Percentiles rank a stretch among this genome's conserved stretches.
phyloP scores from a whole-genome alignment of 2,888 invertebrate species.

The Tenthredo amoena region DNA sequence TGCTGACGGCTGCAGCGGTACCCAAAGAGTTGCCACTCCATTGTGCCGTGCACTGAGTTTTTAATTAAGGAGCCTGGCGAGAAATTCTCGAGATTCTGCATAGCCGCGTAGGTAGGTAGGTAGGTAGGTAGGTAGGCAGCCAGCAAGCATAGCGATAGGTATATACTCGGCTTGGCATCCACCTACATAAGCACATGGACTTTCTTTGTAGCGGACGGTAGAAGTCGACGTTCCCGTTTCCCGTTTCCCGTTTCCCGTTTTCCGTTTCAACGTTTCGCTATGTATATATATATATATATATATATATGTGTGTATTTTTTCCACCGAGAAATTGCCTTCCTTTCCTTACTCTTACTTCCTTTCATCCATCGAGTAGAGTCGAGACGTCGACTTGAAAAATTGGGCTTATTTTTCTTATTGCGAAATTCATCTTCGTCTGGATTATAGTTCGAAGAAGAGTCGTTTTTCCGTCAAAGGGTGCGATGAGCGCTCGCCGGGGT shows the following conservation, averaged over 20 bases:
- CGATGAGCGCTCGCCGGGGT: no score
- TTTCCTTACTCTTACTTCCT: conserved; percentile 42
- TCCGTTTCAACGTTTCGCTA: not conserved
- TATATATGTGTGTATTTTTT: not conserved
- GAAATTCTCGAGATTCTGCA: conserved; percentile 70
- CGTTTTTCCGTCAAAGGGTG: not conserved
- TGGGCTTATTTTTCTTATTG: not conserved
- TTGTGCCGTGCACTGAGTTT: conserved; percentile 74
- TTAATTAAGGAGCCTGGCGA: conserved; percentile 73
- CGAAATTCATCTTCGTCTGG: not conserved
- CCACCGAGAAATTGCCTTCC: conserved; percentile 28
- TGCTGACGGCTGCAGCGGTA: conserved; percentile 61
- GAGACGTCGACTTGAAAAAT: not conserved
- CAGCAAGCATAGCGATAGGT: not conserved
- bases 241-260: not conserved
- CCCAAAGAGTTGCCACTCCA: conserved; percentile 74
- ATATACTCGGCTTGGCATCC: conserved; percentile 40
- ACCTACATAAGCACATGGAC: conserved; percentile 17
- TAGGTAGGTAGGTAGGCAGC: conserved; percentile 21
- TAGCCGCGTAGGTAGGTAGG: conserved; percentile 48
- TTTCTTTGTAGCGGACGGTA: conserved; percentile 26
- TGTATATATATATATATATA: not conserved
- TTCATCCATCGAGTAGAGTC: conserved; percentile 22
- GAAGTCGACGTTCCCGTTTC: conserved; percentile 23
- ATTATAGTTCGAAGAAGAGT: not conserved